These are phyloP conservation scores for Ischnus inquisitorius DNA, from an alignment of 2,888 invertebrate genomes.

Conservation along the genomic window DNA sequence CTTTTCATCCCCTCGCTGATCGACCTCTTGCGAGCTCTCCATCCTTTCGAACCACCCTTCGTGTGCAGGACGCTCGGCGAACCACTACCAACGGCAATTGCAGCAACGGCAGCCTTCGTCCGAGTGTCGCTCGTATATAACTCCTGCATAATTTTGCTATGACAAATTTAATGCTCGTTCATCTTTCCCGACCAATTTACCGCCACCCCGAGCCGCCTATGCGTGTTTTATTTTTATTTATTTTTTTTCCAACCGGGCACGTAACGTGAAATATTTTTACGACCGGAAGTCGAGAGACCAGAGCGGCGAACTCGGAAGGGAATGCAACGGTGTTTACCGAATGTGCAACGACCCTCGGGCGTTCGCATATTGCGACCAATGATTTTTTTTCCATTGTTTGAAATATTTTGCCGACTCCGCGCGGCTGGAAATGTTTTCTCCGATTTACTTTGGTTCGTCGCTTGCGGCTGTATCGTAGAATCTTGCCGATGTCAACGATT, in stretches of 20 bases:
- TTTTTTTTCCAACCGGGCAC: conserved; percentile 15
- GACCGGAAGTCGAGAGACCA: conserved; percentile 38
- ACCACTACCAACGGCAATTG: conserved; percentile 18
- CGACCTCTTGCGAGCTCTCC: background rate
- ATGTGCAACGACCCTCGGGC: conserved; percentile 12
- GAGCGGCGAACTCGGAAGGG: conserved; percentile 2
- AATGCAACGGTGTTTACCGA: conserved; percentile 39
- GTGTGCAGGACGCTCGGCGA: conserved; percentile 32
- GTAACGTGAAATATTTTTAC: conserved; percentile 67
- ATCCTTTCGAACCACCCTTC: conserved; percentile 42
- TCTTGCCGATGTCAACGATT: background rate
- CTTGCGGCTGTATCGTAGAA: background rate
- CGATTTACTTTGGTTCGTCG: background rate
- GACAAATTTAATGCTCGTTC: conserved; percentile 69
- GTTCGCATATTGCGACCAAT: background rate
- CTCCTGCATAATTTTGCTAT: conserved; percentile 66
- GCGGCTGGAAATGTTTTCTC: background rate
- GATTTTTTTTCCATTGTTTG: conserved; percentile 46
- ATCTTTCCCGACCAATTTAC: conserved; percentile 69
- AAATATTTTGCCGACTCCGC: conserved; percentile 51
- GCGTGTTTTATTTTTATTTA: background rate
- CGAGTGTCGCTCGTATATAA: conserved; percentile 66
- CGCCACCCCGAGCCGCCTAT: conserved; percentile 21
- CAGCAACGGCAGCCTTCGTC: conserved; percentile 26
- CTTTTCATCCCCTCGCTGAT: conserved; percentile 1